phyloP scores from a whole-genome alignment of 2,797 vertebrate genomes.

The Tragelaphus eurycerus region DNA sequence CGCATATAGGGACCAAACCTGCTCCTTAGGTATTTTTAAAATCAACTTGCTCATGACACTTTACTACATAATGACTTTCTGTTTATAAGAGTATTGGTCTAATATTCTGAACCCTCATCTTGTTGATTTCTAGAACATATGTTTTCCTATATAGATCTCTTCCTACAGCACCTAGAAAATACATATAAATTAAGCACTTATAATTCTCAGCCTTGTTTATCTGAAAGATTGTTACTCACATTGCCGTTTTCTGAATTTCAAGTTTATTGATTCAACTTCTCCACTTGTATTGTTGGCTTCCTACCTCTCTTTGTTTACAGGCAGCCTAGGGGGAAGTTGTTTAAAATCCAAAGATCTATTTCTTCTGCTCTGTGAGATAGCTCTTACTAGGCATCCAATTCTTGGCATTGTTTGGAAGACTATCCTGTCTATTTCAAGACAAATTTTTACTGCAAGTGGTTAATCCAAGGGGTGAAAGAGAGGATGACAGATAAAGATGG shows the following conservation, averaged over 20 bases:
- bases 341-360: conserved; percentile 7
- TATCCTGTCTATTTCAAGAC: neutral
- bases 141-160: neutral
- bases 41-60: neutral
- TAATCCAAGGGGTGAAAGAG: neutral
- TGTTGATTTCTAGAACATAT: neutral
- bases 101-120: neutral
- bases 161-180: neutral
- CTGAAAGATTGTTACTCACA: neutral
- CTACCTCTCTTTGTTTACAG: neutral
- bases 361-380: conserved; percentile 1
- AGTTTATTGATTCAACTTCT: neutral
- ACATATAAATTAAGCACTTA: neutral
- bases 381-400: neutral
- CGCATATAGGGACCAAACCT: neutral
- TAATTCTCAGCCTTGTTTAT: neutral
- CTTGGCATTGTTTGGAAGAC: neutral
- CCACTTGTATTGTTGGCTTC: neutral
- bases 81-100: neutral
- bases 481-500: neutral
- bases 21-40: neutral
- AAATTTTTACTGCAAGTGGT: neutral
- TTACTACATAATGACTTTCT: neutral
- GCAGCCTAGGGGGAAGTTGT: neutral
- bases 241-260: neutral